A percentile compares a stretch with the other conserved stretches of the same genome.
These are phyloP conservation scores for Phragmatobia fuliginosa DNA, from an alignment of 2,888 invertebrate genomes.

Conservation along the genomic window DNA sequence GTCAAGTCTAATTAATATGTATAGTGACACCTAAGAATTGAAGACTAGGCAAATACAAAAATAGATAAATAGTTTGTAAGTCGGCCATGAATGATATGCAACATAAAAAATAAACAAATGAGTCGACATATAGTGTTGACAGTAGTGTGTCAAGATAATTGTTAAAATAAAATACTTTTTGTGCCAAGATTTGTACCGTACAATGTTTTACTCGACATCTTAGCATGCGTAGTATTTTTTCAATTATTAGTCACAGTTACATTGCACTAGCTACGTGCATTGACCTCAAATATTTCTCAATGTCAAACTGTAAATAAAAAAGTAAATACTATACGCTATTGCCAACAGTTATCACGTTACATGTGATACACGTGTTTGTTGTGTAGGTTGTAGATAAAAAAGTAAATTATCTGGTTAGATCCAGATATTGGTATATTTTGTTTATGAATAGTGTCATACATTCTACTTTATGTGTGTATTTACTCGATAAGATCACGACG, in stretches of 20 bases:
- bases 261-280: conserved; percentile 4
- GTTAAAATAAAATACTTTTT: background rate
- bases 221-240: background rate
- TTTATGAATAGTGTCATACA: background rate
- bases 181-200: background rate
- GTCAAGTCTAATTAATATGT: no score
- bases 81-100: no score
- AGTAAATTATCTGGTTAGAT: conserved; percentile 7
- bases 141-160: background rate
- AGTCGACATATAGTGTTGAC: background rate
- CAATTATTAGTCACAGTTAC: background rate
- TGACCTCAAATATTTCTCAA: conserved; percentile 34
- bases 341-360: background rate
- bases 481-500: background rate
- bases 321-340: background rate
- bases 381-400: conserved; percentile 1
- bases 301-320: conserved; percentile 28
- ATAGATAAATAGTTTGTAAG: background rate
- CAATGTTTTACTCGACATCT: background rate
- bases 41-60: background rate
- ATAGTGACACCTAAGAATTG: background rate
- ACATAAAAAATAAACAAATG: background rate
- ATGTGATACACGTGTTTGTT: conserved; percentile 4
- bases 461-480: background rate
- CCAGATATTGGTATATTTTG: background rate